phyloP scores from a whole-genome alignment of 2,113 vertebrate species.

The Riparia riparia region DNA sequence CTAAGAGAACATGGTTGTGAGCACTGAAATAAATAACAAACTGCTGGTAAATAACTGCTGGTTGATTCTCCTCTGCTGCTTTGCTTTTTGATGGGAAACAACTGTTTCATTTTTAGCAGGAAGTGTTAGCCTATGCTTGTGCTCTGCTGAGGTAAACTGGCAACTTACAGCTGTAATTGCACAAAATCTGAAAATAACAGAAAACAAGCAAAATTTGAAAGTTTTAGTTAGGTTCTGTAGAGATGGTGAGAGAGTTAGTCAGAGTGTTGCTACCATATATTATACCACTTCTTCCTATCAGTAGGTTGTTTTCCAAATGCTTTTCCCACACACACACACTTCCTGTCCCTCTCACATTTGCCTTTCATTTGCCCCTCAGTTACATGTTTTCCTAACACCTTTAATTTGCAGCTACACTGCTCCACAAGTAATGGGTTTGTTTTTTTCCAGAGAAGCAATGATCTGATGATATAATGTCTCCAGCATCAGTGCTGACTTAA shows the following conservation, averaged over 20 bases:
- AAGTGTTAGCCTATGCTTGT: not conserved
- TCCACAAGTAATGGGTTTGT: constrained; percentile 35
- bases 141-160: not conserved
- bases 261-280: not conserved
- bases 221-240: not conserved
- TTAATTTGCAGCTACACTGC: constrained; percentile 33
- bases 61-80: constrained; percentile 1
- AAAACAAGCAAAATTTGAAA: not conserved
- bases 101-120: not conserved
- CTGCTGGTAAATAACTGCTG: not conserved
- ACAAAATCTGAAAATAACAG: not conserved
- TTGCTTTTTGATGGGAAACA: constrained; percentile 33
- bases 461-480: constrained; percentile 36
- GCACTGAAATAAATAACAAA: constrained; percentile 28
- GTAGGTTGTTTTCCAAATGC: not conserved
- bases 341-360: not conserved
- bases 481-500: constrained; percentile 13
- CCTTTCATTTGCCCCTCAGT: constrained; percentile 39
- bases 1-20: not conserved
- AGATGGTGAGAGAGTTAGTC: not conserved
- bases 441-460: constrained; percentile 19
- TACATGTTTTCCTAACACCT: constrained; percentile 4
- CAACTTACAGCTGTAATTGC: not conserved
- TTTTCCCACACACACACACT: not conserved
- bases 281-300: not conserved